A percentile compares a stretch with the other conserved stretches of the same genome.
phyloP scores from a whole-genome alignment of 2,797 vertebrate genomes.

The Otolemur crassicaudatus region DNA sequence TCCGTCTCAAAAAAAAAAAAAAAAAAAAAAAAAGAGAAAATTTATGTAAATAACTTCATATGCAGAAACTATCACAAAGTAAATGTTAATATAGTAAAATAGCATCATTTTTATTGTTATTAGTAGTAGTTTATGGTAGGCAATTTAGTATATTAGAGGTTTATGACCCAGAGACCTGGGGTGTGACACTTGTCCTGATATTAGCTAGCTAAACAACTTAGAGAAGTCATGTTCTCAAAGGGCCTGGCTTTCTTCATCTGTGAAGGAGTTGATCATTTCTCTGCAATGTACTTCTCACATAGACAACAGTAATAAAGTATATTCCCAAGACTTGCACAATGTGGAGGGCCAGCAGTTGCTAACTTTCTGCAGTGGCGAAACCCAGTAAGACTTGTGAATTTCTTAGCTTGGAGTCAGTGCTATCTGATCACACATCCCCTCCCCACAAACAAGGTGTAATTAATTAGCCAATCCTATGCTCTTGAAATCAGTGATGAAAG shows the following conservation, averaged over 20 bases:
- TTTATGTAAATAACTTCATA: not conserved
- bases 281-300: not conserved
- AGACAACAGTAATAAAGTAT: not conserved
- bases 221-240: not conserved
- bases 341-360: not conserved
- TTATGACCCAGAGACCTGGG: not conserved
- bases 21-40: not conserved
- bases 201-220: not conserved
- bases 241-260: not conserved
- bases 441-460: not conserved
- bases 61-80: not conserved
- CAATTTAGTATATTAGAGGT: not conserved
- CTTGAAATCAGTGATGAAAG: constrained; percentile 33
- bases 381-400: not conserved
- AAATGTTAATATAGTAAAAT: not conserved
- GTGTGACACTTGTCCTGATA: not conserved
- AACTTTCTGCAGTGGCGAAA: not conserved
- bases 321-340: not conserved
- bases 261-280: not conserved
- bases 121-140: not conserved
- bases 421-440: not conserved
- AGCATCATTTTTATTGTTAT: not conserved
- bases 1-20: not conserved
- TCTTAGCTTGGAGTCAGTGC: not conserved
- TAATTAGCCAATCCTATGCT: not conserved